phyloP scores from a whole-genome alignment of 2,888 invertebrate species.

The Tolmerus cingulatus region DNA sequence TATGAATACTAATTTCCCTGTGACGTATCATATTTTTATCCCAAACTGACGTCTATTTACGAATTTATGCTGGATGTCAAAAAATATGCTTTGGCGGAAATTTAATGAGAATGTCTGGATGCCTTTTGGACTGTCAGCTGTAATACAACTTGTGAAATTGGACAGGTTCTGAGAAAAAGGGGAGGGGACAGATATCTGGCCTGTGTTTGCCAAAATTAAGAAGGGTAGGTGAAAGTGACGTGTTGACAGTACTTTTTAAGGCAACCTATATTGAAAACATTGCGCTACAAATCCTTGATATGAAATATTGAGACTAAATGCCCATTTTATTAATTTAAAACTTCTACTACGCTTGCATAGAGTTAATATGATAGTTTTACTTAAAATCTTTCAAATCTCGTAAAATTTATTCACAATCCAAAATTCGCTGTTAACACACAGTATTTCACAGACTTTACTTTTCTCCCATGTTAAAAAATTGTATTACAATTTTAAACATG shows the following conservation, averaged over 20 bases:
- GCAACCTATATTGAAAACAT: not conserved
- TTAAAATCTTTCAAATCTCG: too few relatives aligned
- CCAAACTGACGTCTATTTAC: constrained; percentile 43
- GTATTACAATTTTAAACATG: too few relatives aligned
- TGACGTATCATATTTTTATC: constrained; percentile 48
- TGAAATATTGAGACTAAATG: not conserved
- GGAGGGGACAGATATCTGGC: not conserved
- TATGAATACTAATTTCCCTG: constrained; percentile 48
- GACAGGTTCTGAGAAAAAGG: not conserved
- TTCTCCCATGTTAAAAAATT: too few relatives aligned
- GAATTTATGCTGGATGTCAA: constrained; percentile 39
- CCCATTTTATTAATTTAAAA: too few relatives aligned
- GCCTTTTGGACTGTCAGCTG: not conserved
- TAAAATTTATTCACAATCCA: not conserved
- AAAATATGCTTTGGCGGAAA: constrained; percentile 22
- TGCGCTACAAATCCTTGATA: too few relatives aligned
- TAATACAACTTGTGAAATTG: constrained; percentile 28
- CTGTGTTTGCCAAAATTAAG: not conserved
- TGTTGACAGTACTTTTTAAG: not conserved
- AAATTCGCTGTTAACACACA: too few relatives aligned
- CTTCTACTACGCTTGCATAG: too few relatives aligned
- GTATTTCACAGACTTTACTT: too few relatives aligned
- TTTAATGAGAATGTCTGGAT: constrained; percentile 35
- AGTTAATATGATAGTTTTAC: too few relatives aligned
- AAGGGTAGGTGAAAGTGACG: not conserved